phyloP scores from a whole-genome alignment of 1,140 invertebrate genomes.

The Brachionus paranguensis region DNA sequence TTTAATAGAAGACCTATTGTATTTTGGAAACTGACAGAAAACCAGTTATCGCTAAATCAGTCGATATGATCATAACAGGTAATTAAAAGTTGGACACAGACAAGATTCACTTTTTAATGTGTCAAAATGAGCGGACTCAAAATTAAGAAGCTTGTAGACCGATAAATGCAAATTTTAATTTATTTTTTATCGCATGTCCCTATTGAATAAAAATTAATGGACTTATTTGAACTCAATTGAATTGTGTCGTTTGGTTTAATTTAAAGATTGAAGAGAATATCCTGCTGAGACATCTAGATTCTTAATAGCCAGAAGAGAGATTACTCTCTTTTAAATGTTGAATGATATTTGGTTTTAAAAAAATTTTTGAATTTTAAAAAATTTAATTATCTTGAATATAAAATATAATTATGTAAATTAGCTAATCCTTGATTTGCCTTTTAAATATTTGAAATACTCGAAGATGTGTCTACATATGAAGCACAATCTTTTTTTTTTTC shows the following conservation, averaged over 20 bases:
- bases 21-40: background rate
- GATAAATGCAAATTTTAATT: slow-evolving; percentile 2
- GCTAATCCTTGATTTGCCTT: slow-evolving; percentile 9
- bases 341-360: background rate
- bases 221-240: background rate
- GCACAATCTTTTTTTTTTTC: background rate
- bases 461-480: background rate
- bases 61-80: background rate
- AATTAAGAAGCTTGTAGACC: slow-evolving; percentile 1
- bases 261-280: background rate
- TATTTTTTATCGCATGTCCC: background rate
- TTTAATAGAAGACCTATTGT: background rate
- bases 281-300: background rate
- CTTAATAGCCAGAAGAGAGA: background rate
- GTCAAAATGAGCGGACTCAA: background rate
- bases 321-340: background rate
- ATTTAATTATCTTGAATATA: slow-evolving; percentile 1
- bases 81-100: background rate
- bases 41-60: background rate
- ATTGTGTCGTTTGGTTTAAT: background rate
- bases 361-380: background rate
- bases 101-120: background rate
- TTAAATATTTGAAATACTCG: slow-evolving; percentile 3
- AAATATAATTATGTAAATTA: slow-evolving; percentile 10
- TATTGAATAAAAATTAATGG: background rate